Base-by-base conservation (phyloP, 2,888 invertebrate genomes). In the Oligia latruncula region DNA sequence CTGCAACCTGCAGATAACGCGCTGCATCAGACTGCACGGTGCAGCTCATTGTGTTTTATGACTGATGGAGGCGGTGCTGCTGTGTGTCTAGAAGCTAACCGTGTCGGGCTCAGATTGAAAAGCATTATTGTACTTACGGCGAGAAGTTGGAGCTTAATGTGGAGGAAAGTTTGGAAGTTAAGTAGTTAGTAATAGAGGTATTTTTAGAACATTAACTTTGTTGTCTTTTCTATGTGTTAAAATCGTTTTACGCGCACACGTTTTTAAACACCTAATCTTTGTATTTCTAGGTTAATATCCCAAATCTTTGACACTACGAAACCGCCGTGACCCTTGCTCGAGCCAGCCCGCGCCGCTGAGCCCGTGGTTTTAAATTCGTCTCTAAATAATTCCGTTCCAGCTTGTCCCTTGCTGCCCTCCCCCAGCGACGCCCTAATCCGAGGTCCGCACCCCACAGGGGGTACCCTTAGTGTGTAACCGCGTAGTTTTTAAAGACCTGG, bases 11-110 rank as follows among this genome's bases (percentile, higher is more conserved):
- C 58, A 71, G 58, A 68, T 82, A 82, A 46, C 74, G 58, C 15
- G 40, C 75, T 55, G 72, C 68, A 64, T 17, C 60, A 58, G 67
- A 29, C 72, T 65, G 70, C 68, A 72, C 17, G 11, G n/a, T 52
- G 79, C 72, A 58, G 62, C 77, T 52, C 49, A 70, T 62, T 74
- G 71, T 74, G 62, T 62, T 17, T 29, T 71, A 55, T 78, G 83
- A 82, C 65, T 66, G 74, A 78, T 86, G 78, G 35, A 65, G 60
- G 52, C 49, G 9, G 71, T 17, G 65, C 80, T 35, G 40, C 80
- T 73, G 80, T 73, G 60, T 17, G n/a, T 1, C 40, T 40, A 35
- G 15, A 52, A 80, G 74, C 55, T 62, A 70, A 70, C 71, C 49
- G 62, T 13, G 62, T 9, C n/a, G 35, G 29, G 29, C 13, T 65